A percentile compares a stretch with the other conserved stretches of the same genome.
These are phyloP conservation scores for Onychomys leucogaster DNA, from an alignment of 2,797 vertebrate genomes.

Conservation along the genomic window DNA sequence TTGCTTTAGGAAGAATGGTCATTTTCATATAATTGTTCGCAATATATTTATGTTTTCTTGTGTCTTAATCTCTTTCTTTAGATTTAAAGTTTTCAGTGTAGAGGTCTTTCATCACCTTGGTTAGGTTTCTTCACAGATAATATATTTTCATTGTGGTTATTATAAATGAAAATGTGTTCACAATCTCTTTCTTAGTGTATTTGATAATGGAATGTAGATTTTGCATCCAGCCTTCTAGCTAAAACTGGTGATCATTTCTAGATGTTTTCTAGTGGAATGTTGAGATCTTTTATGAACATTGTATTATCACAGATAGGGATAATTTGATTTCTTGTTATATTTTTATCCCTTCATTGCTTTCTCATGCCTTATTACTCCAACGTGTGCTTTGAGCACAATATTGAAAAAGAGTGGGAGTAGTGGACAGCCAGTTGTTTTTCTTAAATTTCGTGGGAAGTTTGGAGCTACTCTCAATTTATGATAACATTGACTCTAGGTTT, in stretches of 20 bases:
- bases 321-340: not conserved
- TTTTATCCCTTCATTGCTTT: not conserved
- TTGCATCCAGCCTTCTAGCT: not conserved
- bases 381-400: not conserved
- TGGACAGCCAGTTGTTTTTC: not conserved
- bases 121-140: not conserved
- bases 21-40: not conserved
- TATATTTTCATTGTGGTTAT: not conserved
- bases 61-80: not conserved
- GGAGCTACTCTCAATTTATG: not conserved
- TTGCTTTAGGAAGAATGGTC: not conserved
- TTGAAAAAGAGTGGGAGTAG: not conserved
- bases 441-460: not conserved
- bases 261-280: not conserved
- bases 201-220: not conserved
- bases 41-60: not conserved
- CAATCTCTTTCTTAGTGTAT: not conserved
- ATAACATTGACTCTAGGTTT: not conserved
- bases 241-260: not conserved
- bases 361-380: not conserved
- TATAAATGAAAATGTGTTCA: not conserved
- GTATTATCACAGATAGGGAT: not conserved
- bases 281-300: not conserved
- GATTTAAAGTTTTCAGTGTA: not conserved
- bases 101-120: not conserved